Percentiles rank a stretch among this genome's conserved stretches.
Conservation (phyloP, 2,888 invertebrate genomes). For the Sminthurides aquaticus region DNA sequence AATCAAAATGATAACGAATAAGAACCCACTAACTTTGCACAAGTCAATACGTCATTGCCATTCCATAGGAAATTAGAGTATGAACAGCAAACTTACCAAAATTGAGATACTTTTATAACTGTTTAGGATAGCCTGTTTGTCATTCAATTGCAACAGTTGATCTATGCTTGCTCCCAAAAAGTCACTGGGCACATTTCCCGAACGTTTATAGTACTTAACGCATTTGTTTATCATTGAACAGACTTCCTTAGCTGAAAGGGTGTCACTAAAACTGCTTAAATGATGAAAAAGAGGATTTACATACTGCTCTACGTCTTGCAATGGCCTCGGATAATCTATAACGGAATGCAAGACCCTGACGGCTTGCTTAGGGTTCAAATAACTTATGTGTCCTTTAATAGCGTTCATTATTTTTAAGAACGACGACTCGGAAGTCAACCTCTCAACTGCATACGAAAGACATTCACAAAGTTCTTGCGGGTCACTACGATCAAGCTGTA, state of each 20-base stretch:
- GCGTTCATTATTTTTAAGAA: constrained; percentile 53
- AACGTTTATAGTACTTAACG: constrained; percentile 41
- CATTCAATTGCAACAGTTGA: neutral
- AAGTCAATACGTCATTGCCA: no score
- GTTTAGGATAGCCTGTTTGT: neutral
- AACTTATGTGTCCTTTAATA: constrained; percentile 45
- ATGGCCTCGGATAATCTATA: constrained; percentile 50
- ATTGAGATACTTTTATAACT: neutral
- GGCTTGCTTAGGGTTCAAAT: constrained; percentile 49
- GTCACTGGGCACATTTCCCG: neutral
- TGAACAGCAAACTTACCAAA: constrained; percentile 22
- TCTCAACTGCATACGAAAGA: constrained; percentile 52
- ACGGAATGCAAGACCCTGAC: constrained; percentile 56
- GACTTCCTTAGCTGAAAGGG: constrained; percentile 51
- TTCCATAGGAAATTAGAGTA: no score
- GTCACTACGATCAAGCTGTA: constrained; percentile 55
- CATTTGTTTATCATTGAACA: constrained; percentile 52
- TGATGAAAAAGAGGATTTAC: constrained; percentile 20
- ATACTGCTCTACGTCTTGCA: constrained; percentile 19
- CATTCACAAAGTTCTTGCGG: constrained; percentile 52
- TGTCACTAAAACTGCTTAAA: constrained; percentile 45
- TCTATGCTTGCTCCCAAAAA: neutral
- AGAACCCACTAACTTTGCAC: no score
- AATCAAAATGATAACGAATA: constrained; percentile 14
- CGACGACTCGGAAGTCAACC: constrained; percentile 52